Conservation (phyloP, 2,888 invertebrate genomes). For the Eremobia ochroleuca region DNA sequence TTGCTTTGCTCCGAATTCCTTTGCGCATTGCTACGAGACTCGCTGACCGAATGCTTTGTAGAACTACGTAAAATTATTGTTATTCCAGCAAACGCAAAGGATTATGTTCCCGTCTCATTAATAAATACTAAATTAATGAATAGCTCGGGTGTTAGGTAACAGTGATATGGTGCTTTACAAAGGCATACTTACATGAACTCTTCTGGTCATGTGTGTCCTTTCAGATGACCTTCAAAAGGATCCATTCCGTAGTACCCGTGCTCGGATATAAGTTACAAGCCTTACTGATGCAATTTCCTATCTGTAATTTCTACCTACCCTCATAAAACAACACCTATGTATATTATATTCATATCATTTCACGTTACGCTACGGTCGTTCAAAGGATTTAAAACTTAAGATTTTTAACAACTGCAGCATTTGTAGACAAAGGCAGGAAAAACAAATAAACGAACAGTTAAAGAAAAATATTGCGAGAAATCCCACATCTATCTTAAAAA, state of each 20-base stretch:
- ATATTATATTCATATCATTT: not conserved
- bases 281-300: not conserved
- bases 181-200: conserved; percentile 13
- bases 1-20: conserved; percentile 32
- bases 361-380: not conserved
- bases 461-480: conserved; percentile 36
- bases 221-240: conserved; percentile 2
- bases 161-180: conserved; percentile 23
- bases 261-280: not conserved
- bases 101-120: conserved; percentile 22
- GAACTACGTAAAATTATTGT: conserved; percentile 15
- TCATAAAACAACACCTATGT: not conserved
- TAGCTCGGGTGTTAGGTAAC: conserved; percentile 13
- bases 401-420: conserved; percentile 1
- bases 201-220: conserved; percentile 20
- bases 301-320: not conserved
- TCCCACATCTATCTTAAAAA: conserved; percentile 35
- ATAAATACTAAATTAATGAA: conserved; percentile 38
- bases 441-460: conserved; percentile 27
- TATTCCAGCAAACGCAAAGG: conserved; percentile 19
- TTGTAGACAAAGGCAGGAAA: conserved; percentile 10
- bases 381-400: not conserved
- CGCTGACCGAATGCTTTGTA: conserved; percentile 18
- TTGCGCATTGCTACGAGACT: conserved; percentile 19
- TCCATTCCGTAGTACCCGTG: not conserved